phyloP scores from a whole-genome alignment of 2,113 vertebrate species.

The Gyps fulvus region DNA sequence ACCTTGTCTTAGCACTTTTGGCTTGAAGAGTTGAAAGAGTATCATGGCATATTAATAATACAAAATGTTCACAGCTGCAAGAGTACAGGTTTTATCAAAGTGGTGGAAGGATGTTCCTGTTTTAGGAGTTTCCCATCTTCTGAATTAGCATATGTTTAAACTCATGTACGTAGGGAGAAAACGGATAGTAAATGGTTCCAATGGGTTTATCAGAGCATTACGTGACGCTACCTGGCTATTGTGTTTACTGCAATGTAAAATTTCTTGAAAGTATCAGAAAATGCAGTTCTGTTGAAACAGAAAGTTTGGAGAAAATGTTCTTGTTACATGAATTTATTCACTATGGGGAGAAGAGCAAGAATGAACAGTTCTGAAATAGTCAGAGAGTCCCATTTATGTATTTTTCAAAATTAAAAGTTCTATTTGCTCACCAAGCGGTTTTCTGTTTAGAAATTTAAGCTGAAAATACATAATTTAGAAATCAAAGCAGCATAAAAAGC shows the following conservation, averaged over 20 bases:
- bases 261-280: neutral
- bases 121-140: neutral
- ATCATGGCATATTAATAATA: neutral
- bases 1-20: neutral
- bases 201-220: neutral
- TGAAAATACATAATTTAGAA: neutral
- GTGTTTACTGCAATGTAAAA: neutral
- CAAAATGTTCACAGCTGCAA: neutral
- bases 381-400: neutral
- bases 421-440: accelerated
- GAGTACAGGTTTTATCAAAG: neutral
- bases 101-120: neutral
- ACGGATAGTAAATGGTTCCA: neutral
- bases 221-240: accelerated
- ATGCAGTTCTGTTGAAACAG: neutral
- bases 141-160: neutral
- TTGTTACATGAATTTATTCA: neutral
- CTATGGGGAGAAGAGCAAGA: neutral
- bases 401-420: neutral
- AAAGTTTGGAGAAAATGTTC: neutral
- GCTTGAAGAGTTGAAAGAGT: neutral
- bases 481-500: neutral
- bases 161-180: neutral
- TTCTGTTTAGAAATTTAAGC: neutral
- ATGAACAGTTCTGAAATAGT: neutral